Evolutionary conservation across 2,113 vertebrate genomes (phyloP), one percentile per base, ranked within the genome.

Genomic region (Hemiprocne comata): DNA sequence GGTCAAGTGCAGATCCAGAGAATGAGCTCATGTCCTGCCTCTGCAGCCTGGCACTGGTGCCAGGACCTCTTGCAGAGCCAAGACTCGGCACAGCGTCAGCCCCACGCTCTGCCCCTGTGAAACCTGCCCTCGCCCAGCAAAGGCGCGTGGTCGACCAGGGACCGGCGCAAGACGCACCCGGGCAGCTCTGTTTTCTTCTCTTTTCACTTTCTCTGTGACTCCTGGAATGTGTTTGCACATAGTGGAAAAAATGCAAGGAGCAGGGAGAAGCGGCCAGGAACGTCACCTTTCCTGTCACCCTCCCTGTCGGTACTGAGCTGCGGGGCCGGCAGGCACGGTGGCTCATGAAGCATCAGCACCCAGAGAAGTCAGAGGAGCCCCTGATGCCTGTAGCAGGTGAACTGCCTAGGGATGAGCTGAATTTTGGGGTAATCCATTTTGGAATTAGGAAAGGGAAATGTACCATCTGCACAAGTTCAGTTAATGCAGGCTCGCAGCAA

Each of bases 211-310:
- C 48, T 75, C 85, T 3, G 1, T 44, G 44, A 64, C 76, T 92
- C 40, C n/a, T 81, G 90, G 83, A 95, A 92, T 70, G 73, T 62
- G 20, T 78, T 92, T 93, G 83, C 74, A 79, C 57, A 70, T n/a
- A 67, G 83, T 89, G 85, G 88, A 92, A 96, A 96, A 96, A 97
- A 93, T 48, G 83, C 65, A 38, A 53, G 36, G 58, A 58, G 40
- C 7, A 70, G 36, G 10, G 28, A 89, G 61, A 86, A 74, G 72
- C 1, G 1, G 67, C 69, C 85, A 94, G 88, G 85, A 83, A 75
- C 1, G 1, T 40, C 46, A 36, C 54, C 53, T 50, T 91, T 54
- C 58, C 71, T 15, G 13, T 36, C 46, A 36, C 54, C 53, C 44
- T 91, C 58, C 58, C 71, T 15, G 13, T 14, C 0, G 2, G 53